These are phyloP conservation scores for Zygogramma bicolorata DNA, from an alignment of 2,888 invertebrate species.

Conservation along the genomic window DNA sequence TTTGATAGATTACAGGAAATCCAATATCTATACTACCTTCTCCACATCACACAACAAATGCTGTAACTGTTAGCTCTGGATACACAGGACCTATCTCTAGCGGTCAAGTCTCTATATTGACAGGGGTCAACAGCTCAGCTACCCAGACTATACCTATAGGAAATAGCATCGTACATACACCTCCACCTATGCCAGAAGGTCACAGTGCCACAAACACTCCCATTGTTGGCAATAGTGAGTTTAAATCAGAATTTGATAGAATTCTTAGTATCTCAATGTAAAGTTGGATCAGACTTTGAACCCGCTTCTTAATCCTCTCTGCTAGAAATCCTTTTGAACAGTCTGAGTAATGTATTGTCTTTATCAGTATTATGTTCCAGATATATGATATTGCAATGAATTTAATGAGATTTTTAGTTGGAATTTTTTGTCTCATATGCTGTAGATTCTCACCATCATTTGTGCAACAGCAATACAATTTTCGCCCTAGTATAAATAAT, in stretches of 20 bases:
- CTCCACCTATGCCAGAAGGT: slow-evolving; percentile 47
- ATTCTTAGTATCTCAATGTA: slow-evolving; percentile 8
- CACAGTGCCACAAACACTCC: slow-evolving; percentile 39
- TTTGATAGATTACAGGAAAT: no score
- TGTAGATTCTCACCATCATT: no score
- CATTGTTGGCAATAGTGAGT: slow-evolving; percentile 55
- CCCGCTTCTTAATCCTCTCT: no score
- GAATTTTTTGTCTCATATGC: no score
- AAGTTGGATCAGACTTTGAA: no score
- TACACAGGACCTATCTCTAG: slow-evolving; percentile 61
- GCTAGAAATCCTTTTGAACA: no score
- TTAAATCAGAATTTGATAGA: slow-evolving; percentile 1
- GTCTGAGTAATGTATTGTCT: no score
- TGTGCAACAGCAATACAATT: no score
- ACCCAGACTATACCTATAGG: slow-evolving; percentile 64
- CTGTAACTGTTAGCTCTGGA: slow-evolving; percentile 64
- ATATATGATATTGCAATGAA: no score
- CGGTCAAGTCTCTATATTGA: slow-evolving; percentile 64
- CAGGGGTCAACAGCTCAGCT: slow-evolving; percentile 55
- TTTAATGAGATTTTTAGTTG: no score
- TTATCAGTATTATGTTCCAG: no score
- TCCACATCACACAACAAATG: slow-evolving; percentile 52
- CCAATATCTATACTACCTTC: slow-evolving; percentile 32
- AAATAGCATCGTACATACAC: slow-evolving; percentile 46
- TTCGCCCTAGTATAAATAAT: no score